Evolutionary conservation across 1,140 invertebrate genomes (phyloP).

Genomic region (Anthonomus grandis): DNA sequence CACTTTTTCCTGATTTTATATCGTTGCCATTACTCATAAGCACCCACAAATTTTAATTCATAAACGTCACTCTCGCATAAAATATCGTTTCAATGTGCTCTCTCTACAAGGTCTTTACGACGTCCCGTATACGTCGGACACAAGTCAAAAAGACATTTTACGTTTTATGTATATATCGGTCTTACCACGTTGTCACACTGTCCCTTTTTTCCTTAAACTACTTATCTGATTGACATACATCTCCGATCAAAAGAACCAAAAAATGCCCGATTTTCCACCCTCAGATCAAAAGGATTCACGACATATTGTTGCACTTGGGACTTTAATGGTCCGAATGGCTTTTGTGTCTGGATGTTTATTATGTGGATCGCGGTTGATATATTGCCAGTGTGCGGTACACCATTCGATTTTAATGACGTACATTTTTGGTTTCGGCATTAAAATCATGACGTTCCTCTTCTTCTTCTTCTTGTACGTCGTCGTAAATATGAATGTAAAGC

Average conservation of each 20-base stretch:
- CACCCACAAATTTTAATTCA: constrained; percentile 9
- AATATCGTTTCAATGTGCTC: constrained; percentile 20
- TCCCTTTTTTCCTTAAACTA: too few species aligned
- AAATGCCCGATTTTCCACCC: constrained; percentile 16
- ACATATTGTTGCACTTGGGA: constrained; percentile 25
- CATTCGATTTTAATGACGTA: constrained; percentile 9
- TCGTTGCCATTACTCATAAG: neutral
- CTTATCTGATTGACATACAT: too few species aligned
- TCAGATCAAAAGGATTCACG: constrained; percentile 22
- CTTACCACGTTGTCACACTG: too few species aligned
- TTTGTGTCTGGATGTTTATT: constrained; percentile 24
- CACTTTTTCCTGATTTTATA: constrained; percentile 13
- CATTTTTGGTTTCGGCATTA: too few species aligned
- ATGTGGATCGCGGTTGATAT: constrained; percentile 11
- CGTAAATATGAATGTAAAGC: too few species aligned
- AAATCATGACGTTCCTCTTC: too few species aligned
- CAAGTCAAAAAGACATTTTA: constrained; percentile 21
- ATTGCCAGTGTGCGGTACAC: constrained; percentile 2
- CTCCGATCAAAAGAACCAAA: too few species aligned
- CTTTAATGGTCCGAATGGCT: constrained; percentile 24
- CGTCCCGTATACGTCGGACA: constrained; percentile 25
- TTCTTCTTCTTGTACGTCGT: too few species aligned
- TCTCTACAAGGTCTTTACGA: constrained; percentile 26
- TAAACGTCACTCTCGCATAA: constrained; percentile 19
- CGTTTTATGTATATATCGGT: constrained; percentile 18